These are phyloP conservation scores for Dendrolimus punctatus DNA, from an alignment of 1,140 invertebrate genomes.

Conservation along the genomic window DNA sequence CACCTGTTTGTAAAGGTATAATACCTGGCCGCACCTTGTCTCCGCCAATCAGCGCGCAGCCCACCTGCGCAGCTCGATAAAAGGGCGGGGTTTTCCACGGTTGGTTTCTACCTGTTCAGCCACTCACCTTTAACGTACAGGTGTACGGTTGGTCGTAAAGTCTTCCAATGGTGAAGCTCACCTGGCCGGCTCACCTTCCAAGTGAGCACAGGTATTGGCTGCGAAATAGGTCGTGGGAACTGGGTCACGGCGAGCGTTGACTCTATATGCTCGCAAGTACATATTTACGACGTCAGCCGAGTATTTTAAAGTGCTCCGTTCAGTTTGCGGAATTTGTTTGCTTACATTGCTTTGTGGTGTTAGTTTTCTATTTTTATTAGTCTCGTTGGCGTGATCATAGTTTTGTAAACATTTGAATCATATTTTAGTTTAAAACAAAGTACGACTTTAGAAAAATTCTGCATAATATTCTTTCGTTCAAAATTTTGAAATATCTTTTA, in stretches of 20 bases:
- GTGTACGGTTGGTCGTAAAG: conserved; percentile 22
- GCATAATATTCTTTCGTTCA: too few species aligned
- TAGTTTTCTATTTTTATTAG: too few species aligned
- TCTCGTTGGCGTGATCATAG: too few species aligned
- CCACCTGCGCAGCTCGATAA: conserved; percentile 67
- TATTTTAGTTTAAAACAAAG: conserved; percentile 2
- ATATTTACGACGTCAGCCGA: too few species aligned
- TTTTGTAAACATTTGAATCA: neutral
- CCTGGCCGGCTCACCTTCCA: conserved; percentile 26
- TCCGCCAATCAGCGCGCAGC: conserved; percentile 61
- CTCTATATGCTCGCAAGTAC: conserved; percentile 6
- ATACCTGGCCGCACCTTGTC: conserved; percentile 42
- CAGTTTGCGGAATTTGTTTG: neutral
- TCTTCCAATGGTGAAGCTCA: conserved; percentile 22
- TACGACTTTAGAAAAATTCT: too few species aligned
- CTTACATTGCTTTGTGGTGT: too few species aligned
- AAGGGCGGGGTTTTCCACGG: conserved; percentile 44
- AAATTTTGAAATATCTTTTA: too few species aligned
- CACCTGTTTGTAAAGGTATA: conserved; percentile 29
- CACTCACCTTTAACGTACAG: conserved; percentile 27
- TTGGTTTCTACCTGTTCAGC: conserved; percentile 39
- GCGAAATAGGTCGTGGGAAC: conserved; percentile 1
- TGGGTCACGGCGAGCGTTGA: conserved; percentile 21
- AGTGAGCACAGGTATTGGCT: conserved; percentile 18
- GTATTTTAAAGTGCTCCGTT: too few species aligned